Conservation (phyloP, 2,797 vertebrate genomes). For the Podargus strigoides region DNA sequence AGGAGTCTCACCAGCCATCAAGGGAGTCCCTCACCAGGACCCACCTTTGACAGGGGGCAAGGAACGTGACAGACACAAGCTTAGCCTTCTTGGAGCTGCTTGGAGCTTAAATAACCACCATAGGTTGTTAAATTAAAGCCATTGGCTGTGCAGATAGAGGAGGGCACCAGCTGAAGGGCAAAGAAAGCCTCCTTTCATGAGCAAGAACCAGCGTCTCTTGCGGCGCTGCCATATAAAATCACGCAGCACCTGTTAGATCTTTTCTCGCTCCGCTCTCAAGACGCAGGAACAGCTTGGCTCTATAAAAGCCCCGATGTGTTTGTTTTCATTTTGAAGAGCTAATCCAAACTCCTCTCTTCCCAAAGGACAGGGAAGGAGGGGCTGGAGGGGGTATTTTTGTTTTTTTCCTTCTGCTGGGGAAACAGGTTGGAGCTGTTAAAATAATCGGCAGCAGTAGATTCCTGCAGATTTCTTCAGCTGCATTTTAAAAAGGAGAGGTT, state of each 20-base stretch:
- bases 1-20: neutral
- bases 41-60: neutral
- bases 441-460: constrained; percentile 50
- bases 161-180: neutral
- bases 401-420: constrained; percentile 34
- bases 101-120: neutral
- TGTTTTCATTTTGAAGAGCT: constrained; percentile 69
- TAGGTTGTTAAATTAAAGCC: neutral
- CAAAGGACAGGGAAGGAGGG: constrained; percentile 31
- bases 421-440: constrained; percentile 68
- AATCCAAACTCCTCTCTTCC: constrained; percentile 60
- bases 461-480: constrained; percentile 41
- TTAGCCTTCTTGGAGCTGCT: neutral
- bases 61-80: neutral
- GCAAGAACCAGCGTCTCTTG: neutral
- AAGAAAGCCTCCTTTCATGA: constrained; percentile 36
- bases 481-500: constrained; percentile 45
- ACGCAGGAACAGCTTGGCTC: constrained; percentile 55
- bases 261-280: constrained; percentile 57
- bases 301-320: constrained; percentile 59
- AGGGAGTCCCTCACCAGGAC: neutral
- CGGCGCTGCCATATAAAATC: constrained; percentile 54
- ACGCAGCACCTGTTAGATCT: constrained; percentile 67
- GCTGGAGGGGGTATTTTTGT: constrained; percentile 12
- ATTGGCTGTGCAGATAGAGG: neutral